Conservation (phyloP, 2,888 invertebrate species). For the Urechis unicinctus region DNA sequence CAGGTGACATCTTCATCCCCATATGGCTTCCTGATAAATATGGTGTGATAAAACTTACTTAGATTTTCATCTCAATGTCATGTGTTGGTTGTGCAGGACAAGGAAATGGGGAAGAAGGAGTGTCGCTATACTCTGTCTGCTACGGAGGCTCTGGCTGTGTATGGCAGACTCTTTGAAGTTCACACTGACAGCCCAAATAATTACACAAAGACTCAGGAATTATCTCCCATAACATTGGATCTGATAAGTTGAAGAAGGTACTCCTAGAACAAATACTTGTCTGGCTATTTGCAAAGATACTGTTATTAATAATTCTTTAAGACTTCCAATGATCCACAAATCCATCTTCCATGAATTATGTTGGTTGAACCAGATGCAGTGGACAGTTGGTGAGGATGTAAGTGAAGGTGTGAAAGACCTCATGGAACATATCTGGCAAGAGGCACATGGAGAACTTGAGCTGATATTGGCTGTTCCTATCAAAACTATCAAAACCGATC, state of each 20-base stretch:
- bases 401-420: conserved; percentile 23
- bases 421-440: conserved; percentile 40
- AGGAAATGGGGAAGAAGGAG: conserved; percentile 17
- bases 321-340: too few relatives aligned
- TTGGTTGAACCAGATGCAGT: too few relatives aligned
- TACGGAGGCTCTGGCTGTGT: conserved; percentile 32
- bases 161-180: conserved; percentile 26
- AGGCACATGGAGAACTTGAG: conserved; percentile 36
- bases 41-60: neutral
- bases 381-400: neutral
- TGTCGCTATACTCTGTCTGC: conserved; percentile 28
- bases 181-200: conserved; percentile 19
- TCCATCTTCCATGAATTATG: too few relatives aligned
- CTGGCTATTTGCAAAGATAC: too few relatives aligned
- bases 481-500: conserved; percentile 29
- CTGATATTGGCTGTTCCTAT: conserved; percentile 26
- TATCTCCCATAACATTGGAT: conserved; percentile 27
- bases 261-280: too few relatives aligned
- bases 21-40: neutral
- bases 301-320: too few relatives aligned
- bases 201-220: conserved; percentile 19
- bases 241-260: conserved; percentile 32
- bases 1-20: neutral
- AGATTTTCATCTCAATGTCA: neutral
- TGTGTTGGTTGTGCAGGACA: neutral